Conservation (phyloP, 2,113 vertebrate species). For the Chloroceryle aenea region DNA sequence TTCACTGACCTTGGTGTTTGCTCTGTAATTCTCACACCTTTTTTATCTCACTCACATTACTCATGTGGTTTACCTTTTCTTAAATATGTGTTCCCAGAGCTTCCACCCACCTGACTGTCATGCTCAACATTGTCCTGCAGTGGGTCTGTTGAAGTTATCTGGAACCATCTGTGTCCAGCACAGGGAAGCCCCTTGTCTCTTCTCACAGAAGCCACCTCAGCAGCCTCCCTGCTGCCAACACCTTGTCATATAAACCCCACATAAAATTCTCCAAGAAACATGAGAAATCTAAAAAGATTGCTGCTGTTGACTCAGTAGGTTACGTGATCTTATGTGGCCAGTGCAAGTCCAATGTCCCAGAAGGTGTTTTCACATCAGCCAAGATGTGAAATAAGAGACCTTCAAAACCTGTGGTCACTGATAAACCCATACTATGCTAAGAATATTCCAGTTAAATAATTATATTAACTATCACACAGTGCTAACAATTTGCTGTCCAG, state of each 20-base stretch:
- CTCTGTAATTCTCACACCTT: background rate
- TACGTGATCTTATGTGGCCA: background rate
- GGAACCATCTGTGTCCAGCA: background rate
- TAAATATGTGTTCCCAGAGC: background rate
- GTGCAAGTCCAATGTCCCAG: background rate
- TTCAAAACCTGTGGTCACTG: background rate
- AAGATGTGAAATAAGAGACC: background rate
- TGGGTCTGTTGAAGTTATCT: background rate
- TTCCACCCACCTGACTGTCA: background rate
- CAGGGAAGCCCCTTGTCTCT: background rate
- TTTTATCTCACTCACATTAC: background rate
- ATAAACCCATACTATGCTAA: background rate
- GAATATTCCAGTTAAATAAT: background rate
- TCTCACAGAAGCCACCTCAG: background rate
- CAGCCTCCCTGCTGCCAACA: background rate
- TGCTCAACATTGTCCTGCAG: background rate
- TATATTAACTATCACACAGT: background rate
- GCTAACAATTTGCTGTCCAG: background rate
- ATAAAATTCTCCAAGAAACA: background rate
- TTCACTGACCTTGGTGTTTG: background rate
- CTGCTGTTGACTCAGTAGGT: background rate
- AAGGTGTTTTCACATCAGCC: background rate
- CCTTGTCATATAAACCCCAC: background rate
- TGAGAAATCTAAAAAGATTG: background rate
- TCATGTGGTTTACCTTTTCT: background rate